Conservation (phyloP, 2,888 invertebrate genomes). For the Tipula helvola region DNA sequence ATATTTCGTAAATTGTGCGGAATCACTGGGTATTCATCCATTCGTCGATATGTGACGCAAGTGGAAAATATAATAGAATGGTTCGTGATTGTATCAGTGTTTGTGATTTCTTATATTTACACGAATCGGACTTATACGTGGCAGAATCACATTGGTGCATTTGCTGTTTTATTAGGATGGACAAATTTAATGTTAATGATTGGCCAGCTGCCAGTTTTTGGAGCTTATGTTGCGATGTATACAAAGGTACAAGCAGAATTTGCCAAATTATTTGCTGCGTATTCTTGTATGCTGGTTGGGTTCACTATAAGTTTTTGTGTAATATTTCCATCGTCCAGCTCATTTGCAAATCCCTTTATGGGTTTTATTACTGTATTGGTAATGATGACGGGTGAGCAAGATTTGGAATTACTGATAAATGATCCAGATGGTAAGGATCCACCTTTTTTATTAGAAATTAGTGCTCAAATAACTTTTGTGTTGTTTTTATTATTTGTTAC, state of each 20-base stretch:
- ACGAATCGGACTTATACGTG: slow-evolving; percentile 65
- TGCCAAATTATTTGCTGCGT: slow-evolving; percentile 72
- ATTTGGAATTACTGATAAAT: slow-evolving; percentile 60
- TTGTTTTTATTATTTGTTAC: slow-evolving; percentile 72
- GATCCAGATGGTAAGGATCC: slow-evolving; percentile 66
- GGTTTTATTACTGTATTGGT: slow-evolving; percentile 73
- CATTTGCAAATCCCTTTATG: slow-evolving; percentile 73
- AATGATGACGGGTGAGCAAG: slow-evolving; percentile 82
- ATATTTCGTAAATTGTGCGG: slow-evolving; percentile 70
- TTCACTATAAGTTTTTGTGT: slow-evolving; percentile 83
- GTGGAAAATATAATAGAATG: slow-evolving; percentile 79
- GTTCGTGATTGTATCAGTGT: slow-evolving; percentile 75
- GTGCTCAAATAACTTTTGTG: slow-evolving; percentile 70
- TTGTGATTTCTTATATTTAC: slow-evolving; percentile 70
- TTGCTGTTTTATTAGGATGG: slow-evolving; percentile 77
- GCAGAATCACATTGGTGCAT: slow-evolving; percentile 79
- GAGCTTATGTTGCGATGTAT: slow-evolving; percentile 84
- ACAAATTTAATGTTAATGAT: slow-evolving; percentile 85
- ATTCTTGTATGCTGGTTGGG: slow-evolving; percentile 71
- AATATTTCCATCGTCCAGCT: slow-evolving; percentile 69
- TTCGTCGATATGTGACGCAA: slow-evolving; percentile 68
- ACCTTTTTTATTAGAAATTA: slow-evolving; percentile 62
- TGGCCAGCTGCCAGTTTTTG: slow-evolving; percentile 76
- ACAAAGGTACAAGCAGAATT: slow-evolving; percentile 79
- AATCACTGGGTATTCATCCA: slow-evolving; percentile 66